phyloP scores from a whole-genome alignment of 2,888 invertebrate species.

The Didymodactylos carnosus region DNA sequence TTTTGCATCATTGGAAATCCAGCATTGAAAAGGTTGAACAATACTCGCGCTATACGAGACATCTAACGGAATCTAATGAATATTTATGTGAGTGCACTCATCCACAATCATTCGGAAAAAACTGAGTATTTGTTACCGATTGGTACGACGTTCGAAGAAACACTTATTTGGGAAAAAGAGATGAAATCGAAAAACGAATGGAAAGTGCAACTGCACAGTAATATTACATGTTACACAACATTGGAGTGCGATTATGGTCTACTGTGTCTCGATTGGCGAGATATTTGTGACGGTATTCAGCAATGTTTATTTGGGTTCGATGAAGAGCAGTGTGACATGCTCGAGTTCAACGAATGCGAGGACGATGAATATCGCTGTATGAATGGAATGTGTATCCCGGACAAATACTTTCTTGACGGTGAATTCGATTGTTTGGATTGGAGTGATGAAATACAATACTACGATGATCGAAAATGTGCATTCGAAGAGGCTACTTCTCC shows the following conservation, averaged over 20 bases:
- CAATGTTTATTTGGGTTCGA: neutral
- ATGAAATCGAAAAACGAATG: neutral
- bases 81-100: neutral
- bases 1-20: neutral
- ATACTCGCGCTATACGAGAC: neutral
- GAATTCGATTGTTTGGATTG: neutral
- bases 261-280: neutral
- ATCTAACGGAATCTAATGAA: neutral
- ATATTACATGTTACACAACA: neutral
- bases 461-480: neutral
- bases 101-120: neutral
- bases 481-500: neutral
- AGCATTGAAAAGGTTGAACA: neutral
- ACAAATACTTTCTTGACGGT: neutral
- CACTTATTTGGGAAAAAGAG: neutral
- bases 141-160: neutral
- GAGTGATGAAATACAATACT: neutral
- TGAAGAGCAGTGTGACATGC: neutral
- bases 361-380: neutral
- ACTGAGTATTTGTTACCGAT: neutral
- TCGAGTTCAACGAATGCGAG: neutral
- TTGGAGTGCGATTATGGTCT: neutral
- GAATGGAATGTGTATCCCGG: neutral
- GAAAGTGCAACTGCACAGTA: neutral
- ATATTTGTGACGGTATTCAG: neutral